phyloP scores from a whole-genome alignment of 2,797 vertebrate species.

The Oceanodroma leucorhoa region DNA sequence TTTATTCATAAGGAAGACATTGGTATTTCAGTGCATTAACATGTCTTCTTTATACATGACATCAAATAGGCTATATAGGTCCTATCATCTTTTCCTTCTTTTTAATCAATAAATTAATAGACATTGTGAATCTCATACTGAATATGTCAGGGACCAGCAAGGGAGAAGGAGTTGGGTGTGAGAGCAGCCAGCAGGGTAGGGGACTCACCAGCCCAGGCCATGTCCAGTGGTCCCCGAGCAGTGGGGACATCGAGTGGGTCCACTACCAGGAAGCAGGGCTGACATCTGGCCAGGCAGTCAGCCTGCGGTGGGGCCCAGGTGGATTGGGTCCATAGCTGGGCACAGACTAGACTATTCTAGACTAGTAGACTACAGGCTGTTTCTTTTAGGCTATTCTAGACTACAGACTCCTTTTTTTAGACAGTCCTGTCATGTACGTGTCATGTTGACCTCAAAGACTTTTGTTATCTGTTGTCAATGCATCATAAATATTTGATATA shows the following conservation, averaged over 20 bases:
- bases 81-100: background rate
- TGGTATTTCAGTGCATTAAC: background rate
- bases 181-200: background rate
- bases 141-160: background rate
- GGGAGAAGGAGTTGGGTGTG: background rate
- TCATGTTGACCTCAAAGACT: background rate
- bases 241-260: background rate
- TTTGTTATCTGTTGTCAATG: background rate
- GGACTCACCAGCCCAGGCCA: background rate
- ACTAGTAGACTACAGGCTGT: background rate
- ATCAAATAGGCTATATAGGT: background rate
- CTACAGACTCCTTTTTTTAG: background rate
- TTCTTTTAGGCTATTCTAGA: background rate
- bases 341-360: background rate
- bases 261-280: background rate
- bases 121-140: background rate
- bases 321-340: too few species aligned
- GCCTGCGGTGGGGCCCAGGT: background rate
- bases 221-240: fast-evolving
- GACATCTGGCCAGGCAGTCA: background rate
- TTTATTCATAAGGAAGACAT: background rate
- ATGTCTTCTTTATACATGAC: background rate
- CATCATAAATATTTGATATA: background rate
- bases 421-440: fast-evolving
- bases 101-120: background rate